Evolutionary conservation across 2,113 vertebrate species (phyloP).

Genomic region (Gnathonemus echidnorhynchus): DNA sequence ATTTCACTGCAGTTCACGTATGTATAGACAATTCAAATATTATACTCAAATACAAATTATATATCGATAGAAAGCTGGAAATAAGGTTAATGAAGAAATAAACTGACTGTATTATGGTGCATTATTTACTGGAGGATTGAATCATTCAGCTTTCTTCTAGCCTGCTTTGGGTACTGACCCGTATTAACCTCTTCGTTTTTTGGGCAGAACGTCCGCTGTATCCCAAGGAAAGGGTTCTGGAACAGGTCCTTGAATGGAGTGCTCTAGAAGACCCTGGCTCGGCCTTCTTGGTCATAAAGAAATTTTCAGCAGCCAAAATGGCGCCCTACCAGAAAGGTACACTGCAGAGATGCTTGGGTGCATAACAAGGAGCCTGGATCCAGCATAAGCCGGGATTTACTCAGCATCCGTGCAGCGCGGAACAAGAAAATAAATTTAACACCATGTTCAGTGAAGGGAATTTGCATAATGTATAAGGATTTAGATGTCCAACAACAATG

Average conservation of each 20-base stretch:
- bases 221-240: conserved; percentile 83
- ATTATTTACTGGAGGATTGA: background rate
- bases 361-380: background rate
- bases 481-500: background rate
- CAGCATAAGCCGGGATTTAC: background rate
- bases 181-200: background rate
- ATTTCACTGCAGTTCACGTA: background rate
- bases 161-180: background rate
- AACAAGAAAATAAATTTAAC: background rate
- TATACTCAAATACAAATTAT: background rate
- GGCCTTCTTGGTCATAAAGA: conserved; percentile 84
- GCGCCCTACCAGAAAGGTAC: conserved; percentile 57
- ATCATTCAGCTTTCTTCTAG: background rate
- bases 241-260: conserved; percentile 89
- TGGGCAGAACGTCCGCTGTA: conserved; percentile 82
- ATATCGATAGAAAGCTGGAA: background rate
- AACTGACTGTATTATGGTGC: background rate
- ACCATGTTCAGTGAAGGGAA: background rate
- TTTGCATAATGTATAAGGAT: background rate
- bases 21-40: background rate
- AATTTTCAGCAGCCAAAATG: conserved; percentile 56
- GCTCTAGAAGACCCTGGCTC: conserved; percentile 73
- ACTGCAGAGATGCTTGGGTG: background rate
- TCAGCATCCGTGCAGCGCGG: background rate
- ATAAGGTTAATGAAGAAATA: background rate